Evolutionary conservation across 2,888 invertebrate species (phyloP), one percentile per base, ranked within the genome.

Genomic region (Drosophila fungiperda): DNA sequence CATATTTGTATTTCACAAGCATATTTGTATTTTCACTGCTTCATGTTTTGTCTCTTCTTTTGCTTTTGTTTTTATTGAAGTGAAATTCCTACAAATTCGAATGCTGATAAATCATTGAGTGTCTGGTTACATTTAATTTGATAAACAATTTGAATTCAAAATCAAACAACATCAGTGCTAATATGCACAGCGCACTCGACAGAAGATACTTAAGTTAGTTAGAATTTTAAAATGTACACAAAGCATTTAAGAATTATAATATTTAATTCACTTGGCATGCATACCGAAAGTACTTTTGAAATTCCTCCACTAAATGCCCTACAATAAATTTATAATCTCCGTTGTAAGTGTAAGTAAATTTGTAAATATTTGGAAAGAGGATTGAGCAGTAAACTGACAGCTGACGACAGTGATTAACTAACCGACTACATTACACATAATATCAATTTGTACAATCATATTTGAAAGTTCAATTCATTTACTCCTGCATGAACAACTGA

Each of bases 41-140:
- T 45, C 15, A 2, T 20, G 12, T 26, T 50, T 23, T 17, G 35
- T 0, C 23, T 17, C 3, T 2, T 3, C 0, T 15, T 17, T 1
- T 9, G 17, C n/a, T 26, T 36, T 72, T 45, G 33, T 20, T 38
- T 38, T 8, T n/a, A 29, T 23, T 42, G 9, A 55, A 73, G 52
- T 61, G 48, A 58, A 68, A 50, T 58, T 50, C 35, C 9, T 9
- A 60, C 5, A 76, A 63, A 45, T 55, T 29, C 45, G 36, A 12
- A 40, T 58, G 23, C 35, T 40, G 9, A 55, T 52, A 76, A 61
- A 42, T 66, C 33, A 33, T 61, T 5, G 40, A 58, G 66, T 67
- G 33, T 45, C 66, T 42, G 38, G 26, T 42, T 33, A 20, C 32
- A 40, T 59, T 20, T 61, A 23, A 48, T 54, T 52, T 68, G 26